Conservation (phyloP, 2,888 invertebrate genomes). For the Boloria euphrosyne region DNA sequence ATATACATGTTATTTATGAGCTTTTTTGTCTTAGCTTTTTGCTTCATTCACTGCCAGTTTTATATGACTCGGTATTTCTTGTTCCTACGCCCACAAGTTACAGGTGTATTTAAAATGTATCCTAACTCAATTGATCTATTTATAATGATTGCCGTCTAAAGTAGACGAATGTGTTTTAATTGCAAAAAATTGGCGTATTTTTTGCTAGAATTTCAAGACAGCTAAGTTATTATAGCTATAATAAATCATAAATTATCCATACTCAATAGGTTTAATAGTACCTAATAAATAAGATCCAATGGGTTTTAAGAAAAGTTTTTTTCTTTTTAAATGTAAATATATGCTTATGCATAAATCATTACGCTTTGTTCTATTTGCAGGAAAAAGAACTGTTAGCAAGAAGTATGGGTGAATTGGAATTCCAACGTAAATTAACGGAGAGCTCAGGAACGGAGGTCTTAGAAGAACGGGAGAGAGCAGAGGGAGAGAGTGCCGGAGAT, state of each 20-base stretch:
- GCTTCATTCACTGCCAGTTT: not conserved
- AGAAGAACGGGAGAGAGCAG: conserved; percentile 79
- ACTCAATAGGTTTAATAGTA: too few species aligned
- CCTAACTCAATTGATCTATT: not conserved
- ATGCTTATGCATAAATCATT: not conserved
- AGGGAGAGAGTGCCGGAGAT: conserved; percentile 81
- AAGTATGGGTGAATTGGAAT: conserved; percentile 77
- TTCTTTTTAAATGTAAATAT: too few species aligned
- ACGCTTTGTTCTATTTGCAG: conserved; percentile 30
- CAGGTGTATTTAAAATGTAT: conserved; percentile 6
- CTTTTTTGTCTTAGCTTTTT: conserved; percentile 1
- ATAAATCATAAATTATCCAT: too few species aligned
- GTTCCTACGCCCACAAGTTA: conserved; percentile 3
- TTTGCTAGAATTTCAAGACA: too few species aligned
- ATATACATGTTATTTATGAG: conserved; percentile 4
- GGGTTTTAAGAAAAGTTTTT: not conserved
- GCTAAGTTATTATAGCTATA: too few species aligned
- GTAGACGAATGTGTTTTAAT: not conserved
- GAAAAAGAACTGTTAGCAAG: conserved; percentile 76
- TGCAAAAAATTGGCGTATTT: too few species aligned
- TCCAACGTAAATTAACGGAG: conserved; percentile 74
- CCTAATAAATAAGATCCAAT: too few species aligned
- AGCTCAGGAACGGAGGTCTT: conserved; percentile 54
- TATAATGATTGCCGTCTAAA: not conserved
- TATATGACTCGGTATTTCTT: conserved; percentile 9